These are phyloP conservation scores for Acrocephalus scirpaceus DNA, from an alignment of 2,797 vertebrate species.

Conservation along the genomic window DNA sequence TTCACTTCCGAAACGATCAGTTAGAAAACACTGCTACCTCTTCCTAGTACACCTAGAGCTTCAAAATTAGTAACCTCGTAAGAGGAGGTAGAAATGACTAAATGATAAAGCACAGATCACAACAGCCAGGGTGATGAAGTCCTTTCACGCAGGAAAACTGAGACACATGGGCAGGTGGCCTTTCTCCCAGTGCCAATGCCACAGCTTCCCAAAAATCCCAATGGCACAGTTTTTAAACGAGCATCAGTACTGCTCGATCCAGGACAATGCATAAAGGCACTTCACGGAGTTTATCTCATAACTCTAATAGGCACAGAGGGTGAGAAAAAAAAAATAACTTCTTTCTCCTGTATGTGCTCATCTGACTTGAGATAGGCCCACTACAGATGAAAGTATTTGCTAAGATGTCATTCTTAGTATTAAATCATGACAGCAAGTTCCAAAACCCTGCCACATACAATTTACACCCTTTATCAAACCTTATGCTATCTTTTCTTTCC, in stretches of 20 bases:
- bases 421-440: neutral
- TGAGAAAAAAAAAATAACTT: neutral
- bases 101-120: neutral
- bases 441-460: neutral
- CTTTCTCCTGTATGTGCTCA: neutral
- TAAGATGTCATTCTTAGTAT: neutral
- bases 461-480: neutral
- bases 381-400: neutral
- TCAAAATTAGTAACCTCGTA: neutral
- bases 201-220: neutral
- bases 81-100: neutral
- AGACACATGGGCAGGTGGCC: rapidly evolving
- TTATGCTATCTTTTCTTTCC: neutral
- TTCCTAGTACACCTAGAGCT: neutral
- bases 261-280: neutral
- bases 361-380: rapidly evolving
- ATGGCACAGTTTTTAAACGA: neutral
- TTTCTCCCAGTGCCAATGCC: neutral
- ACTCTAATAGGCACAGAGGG: neutral
- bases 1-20: neutral
- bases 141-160: neutral
- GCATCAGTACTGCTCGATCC: neutral
- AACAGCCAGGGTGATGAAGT: neutral
- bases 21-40: neutral
- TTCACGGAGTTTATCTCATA: neutral